Conservation (phyloP, 2,113 vertebrate genomes). For the Mustela lutreola region DNA sequence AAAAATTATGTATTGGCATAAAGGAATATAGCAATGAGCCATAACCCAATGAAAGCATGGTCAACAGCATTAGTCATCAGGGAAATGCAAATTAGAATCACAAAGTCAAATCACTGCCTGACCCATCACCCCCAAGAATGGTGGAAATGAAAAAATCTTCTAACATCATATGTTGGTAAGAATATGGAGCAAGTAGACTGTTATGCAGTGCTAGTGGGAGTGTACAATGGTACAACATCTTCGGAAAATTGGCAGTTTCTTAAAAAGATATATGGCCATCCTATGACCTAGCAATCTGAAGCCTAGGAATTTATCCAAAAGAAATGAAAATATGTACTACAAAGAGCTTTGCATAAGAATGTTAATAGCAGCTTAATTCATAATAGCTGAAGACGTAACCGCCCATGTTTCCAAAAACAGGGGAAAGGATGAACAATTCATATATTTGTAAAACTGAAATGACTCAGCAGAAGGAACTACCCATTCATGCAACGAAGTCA, state of each 20-base stretch:
- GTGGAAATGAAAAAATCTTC: neutral
- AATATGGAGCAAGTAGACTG: neutral
- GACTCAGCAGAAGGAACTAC: neutral
- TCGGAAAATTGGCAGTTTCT: neutral
- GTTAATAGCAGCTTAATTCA: slow-evolving; percentile 8
- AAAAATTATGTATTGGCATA: neutral
- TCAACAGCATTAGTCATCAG: neutral
- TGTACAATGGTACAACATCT: neutral
- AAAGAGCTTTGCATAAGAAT: neutral
- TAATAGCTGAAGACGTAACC: neutral
- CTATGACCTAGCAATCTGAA: neutral
- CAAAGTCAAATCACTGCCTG: neutral
- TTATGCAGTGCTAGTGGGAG: neutral
- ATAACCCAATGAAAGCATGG: neutral
- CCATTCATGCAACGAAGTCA: fast-evolving
- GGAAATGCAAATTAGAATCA: neutral
- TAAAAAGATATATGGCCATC: neutral
- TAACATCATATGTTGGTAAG: neutral
- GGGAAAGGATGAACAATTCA: neutral
- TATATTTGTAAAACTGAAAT: neutral
- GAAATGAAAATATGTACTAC: neutral
- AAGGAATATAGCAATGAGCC: neutral
- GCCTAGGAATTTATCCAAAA: neutral
- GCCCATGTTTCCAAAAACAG: neutral
- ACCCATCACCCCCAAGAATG: neutral